phyloP scores from a whole-genome alignment of 2,113 vertebrate species.

The Hydrolagus affinis region DNA sequence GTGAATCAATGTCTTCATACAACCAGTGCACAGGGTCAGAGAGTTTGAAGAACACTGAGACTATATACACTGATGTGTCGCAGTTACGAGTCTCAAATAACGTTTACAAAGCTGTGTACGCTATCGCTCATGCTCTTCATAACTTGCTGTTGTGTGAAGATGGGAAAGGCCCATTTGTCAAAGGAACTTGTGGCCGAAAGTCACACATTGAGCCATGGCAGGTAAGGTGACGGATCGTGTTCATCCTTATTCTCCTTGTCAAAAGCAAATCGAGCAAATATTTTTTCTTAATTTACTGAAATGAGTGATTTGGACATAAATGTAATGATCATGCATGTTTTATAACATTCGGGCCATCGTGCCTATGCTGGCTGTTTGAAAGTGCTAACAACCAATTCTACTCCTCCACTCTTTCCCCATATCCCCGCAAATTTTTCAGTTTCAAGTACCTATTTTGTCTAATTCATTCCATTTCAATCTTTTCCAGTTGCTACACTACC shows the following conservation, averaged over 20 bases:
- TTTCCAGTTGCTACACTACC: conserved; percentile 55
- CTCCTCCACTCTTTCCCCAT: no score
- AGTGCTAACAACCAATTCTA: no score
- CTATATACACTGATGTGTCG: background rate
- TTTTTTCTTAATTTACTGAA: no score
- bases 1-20: no score
- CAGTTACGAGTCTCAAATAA: background rate
- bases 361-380: no score
- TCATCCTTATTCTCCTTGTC: no score
- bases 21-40: background rate
- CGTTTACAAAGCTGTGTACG: conserved; percentile 16
- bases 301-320: no score
- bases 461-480: background rate
- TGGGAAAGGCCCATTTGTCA: conserved; percentile 1
- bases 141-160: background rate
- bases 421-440: no score
- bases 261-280: no score
- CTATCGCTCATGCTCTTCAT: background rate
- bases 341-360: no score
- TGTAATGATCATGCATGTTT: no score
- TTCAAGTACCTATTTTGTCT: no score
- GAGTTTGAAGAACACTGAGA: background rate
- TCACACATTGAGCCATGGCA: conserved; percentile 20
- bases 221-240: background rate
- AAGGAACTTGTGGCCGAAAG: conserved; percentile 5